These are phyloP conservation scores for Agonopterix subpropinquella DNA, from an alignment of 2,888 invertebrate genomes.

Conservation along the genomic window DNA sequence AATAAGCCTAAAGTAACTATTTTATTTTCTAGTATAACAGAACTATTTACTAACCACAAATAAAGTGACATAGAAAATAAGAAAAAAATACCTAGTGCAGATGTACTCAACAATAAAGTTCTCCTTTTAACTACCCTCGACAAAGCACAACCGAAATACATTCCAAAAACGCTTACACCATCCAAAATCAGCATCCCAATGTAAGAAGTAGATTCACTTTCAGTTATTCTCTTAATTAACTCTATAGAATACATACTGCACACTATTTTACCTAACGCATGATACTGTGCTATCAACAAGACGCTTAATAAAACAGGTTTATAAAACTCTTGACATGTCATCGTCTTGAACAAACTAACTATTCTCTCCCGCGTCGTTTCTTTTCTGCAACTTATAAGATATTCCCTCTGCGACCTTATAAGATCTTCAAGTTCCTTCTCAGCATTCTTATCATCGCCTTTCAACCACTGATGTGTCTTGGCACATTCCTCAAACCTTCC, in stretches of 20 bases:
- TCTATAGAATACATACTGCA: slow-evolving; percentile 39
- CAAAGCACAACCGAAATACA: slow-evolving; percentile 42
- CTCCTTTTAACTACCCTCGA: slow-evolving; percentile 36
- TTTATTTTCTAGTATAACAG: slow-evolving; percentile 30
- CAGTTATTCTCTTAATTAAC: slow-evolving; percentile 36
- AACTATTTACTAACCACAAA: slow-evolving; percentile 32
- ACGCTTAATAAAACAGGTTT: slow-evolving; percentile 22
- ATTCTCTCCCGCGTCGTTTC: slow-evolving; percentile 13
- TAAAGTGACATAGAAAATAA: slow-evolving; percentile 40
- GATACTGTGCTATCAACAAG: not conserved
- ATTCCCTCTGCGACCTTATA: slow-evolving; percentile 16
- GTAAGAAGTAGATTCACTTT: slow-evolving; percentile 35
- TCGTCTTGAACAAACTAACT: slow-evolving; percentile 14
- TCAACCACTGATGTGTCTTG: slow-evolving; percentile 15
- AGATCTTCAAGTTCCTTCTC: slow-evolving; percentile 14
- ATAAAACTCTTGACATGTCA: slow-evolving; percentile 24
- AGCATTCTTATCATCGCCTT: slow-evolving; percentile 12
- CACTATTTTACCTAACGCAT: slow-evolving; percentile 27
- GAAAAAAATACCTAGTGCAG: slow-evolving; percentile 32
- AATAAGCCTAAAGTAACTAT: slow-evolving; percentile 33
- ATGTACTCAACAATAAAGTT: slow-evolving; percentile 33
- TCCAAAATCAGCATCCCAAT: slow-evolving; percentile 48
- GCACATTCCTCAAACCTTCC: slow-evolving; percentile 18
- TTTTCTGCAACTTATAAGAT: slow-evolving; percentile 8
- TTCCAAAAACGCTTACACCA: slow-evolving; percentile 44